Base-by-base conservation (phyloP, 2,888 invertebrate species). In the Eulithis testata region DNA sequence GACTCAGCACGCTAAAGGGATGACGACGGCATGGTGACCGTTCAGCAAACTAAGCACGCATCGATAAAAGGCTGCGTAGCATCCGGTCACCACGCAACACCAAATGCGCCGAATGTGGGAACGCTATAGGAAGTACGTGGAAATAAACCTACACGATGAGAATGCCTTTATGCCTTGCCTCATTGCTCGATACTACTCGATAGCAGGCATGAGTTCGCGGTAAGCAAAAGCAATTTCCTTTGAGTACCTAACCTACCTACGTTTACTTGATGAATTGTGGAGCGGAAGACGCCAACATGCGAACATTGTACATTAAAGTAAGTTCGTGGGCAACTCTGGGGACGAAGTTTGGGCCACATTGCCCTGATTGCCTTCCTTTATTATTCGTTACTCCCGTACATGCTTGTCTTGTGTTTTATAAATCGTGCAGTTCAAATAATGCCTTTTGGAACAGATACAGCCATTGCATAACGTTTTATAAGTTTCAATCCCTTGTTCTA, bases 101-200 rank as follows among this genome's bases (percentile, higher is more conserved):
- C 76, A 81, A 81, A 83, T 82, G 78, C 72, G 76, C 74, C 76
- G 76, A 81, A 82, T 81, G 82, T 82, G 82, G 81, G 84, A 84
- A 84, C 84, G 75, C 60, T 44, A 60, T 71, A 88, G 90, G 90
- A 90, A 90, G 88, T 85, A 82, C 80, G 76, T 73, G 76, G 81
- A 84, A 82, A 82, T 76, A 81, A 80, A 76, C 81, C 83, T 81
- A 85, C 84, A 80, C 76, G 80, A 75, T 66, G 67, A 74, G 80
- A 84, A 86, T 84, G 78, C 71, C 74, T 77, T 79, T 31, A 21
- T 21, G 21, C 21, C 21, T 21, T 21, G 79, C 81, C 73, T 83
- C 79, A 84, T 82, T 80, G 77, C 65, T 55, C 68, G 68, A 72
- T 74, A 84, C 82, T 80, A 77, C 65, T 55, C 68, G 68, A 72